Evolutionary conservation across 1,140 invertebrate genomes (phyloP).

Genomic region (Procambarus virginalis): DNA sequence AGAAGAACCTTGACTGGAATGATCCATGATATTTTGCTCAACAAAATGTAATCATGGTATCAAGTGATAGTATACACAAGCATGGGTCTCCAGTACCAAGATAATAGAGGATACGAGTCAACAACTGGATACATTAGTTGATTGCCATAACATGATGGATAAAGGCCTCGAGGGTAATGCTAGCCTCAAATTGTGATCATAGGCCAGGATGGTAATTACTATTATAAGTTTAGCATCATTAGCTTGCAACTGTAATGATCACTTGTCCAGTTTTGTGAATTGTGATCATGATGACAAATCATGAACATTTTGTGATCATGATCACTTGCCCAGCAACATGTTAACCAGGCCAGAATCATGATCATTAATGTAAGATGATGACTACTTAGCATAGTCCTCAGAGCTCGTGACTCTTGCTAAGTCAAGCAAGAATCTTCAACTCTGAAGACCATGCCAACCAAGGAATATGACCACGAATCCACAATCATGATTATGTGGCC

Average conservation of each 20-base stretch:
- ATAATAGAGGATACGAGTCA: neutral
- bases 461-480: too few relatives aligned
- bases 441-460: too few relatives aligned
- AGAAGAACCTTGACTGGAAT: neutral
- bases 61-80: neutral
- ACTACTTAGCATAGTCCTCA: neutral
- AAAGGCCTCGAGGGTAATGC: neutral
- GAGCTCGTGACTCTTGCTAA: neutral
- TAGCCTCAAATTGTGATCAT: neutral
- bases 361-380: neutral
- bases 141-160: constrained; percentile 2
- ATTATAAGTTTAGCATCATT: neutral
- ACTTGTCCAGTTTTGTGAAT: neutral
- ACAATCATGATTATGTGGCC: too few relatives aligned
- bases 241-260: neutral
- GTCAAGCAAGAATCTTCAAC: neutral
- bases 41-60: neutral
- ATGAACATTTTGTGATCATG: neutral
- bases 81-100: neutral
- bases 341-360: neutral
- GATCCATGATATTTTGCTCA: neutral
- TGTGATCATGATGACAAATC: too few relatives aligned
- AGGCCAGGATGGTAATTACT: neutral
- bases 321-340: neutral
- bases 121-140: neutral